These are phyloP conservation scores for Amblyraja radiata DNA, from an alignment of 2,797 vertebrate species.

Conservation along the genomic window DNA sequence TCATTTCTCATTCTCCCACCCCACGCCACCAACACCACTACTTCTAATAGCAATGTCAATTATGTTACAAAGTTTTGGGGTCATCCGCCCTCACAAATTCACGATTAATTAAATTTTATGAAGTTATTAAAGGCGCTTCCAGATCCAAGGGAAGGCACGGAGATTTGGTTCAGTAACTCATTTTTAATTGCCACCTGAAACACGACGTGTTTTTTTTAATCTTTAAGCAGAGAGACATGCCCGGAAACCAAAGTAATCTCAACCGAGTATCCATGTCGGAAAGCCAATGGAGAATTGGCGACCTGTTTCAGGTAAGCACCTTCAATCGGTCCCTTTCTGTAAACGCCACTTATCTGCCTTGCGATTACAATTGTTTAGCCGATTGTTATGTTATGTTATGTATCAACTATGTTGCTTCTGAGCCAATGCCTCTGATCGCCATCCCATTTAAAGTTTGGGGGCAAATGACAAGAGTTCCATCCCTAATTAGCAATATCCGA, in stretches of 20 bases:
- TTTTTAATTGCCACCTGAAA: not conserved
- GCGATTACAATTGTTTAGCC: not conserved
- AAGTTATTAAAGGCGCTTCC: not conserved
- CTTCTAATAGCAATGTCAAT: not conserved
- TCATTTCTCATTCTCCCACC: not conserved
- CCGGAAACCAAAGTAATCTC: conserved; percentile 81
- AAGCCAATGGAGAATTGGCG: conserved; percentile 75
- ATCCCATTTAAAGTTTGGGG: not conserved
- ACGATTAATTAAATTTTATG: not conserved
- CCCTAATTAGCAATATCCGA: not conserved
- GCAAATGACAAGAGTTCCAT: not conserved
- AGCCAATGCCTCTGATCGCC: not conserved
- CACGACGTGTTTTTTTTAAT: not conserved
- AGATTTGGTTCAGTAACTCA: not conserved
- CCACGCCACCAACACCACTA: not conserved
- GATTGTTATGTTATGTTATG: not conserved
- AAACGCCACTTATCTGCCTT: not conserved
- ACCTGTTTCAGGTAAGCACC: conserved; percentile 82
- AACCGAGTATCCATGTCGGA: conserved; percentile 81
- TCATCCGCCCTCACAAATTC: not conserved
- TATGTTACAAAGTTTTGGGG: not conserved
- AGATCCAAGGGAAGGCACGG: not conserved
- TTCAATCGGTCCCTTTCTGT: not conserved
- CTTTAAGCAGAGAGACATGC: conserved; percentile 69
- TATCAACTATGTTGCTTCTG: not conserved